phyloP scores from a whole-genome alignment of 2,113 vertebrate genomes.

The Saguinus imperator region DNA sequence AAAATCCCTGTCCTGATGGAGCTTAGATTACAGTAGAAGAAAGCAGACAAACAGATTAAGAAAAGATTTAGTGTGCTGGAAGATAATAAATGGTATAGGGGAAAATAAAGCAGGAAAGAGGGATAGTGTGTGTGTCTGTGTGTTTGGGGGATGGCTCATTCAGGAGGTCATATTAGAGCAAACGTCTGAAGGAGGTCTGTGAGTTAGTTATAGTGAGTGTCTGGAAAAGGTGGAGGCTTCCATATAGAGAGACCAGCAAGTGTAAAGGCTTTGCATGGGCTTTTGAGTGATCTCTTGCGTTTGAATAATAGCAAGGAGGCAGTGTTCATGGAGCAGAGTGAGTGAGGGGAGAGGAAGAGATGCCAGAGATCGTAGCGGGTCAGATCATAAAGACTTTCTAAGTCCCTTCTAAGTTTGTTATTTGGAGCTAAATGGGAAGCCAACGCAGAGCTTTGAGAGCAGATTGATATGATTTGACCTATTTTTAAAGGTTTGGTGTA shows the following conservation, averaged over 20 bases:
- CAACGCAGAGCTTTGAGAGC: neutral
- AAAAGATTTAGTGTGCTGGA: neutral
- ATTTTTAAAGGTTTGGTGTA: neutral
- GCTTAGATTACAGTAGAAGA: neutral
- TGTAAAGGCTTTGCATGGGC: neutral
- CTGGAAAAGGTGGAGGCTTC: neutral
- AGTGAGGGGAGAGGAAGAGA: neutral
- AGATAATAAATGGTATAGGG: neutral
- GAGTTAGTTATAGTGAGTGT: neutral
- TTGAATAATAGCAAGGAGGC: conserved; percentile 6
- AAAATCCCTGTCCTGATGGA: neutral
- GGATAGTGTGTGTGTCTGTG: neutral
- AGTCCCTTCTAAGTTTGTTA: neutral
- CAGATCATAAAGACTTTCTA: neutral
- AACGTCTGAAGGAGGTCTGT: neutral
- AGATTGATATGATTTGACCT: neutral
- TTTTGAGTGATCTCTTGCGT: neutral
- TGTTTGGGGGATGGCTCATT: neutral
- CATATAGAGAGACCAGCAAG: neutral
- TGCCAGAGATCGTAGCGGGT: neutral
- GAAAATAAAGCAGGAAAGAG: neutral
- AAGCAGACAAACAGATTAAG: neutral
- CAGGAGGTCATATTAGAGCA: neutral
- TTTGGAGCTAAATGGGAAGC: neutral
- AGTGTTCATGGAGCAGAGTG: neutral